phyloP scores from a whole-genome alignment of 2,113 vertebrate genomes.

The Pristiophorus japonicus region DNA sequence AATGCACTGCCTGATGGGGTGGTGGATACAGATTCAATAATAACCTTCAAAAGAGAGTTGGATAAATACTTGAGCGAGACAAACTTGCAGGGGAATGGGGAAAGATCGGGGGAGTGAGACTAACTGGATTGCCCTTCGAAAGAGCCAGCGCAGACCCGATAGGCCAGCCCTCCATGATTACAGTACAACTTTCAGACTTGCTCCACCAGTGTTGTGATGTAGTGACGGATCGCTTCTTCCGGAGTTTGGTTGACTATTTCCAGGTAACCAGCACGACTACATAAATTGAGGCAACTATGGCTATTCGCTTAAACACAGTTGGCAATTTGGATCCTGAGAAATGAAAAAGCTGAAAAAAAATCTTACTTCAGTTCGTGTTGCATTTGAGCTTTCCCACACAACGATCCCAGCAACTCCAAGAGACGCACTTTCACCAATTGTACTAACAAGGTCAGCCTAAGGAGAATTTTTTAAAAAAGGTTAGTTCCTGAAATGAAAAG shows the following conservation, averaged over 20 bases:
- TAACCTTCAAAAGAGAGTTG: no score
- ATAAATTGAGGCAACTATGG: no score
- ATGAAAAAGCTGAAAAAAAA: neutral
- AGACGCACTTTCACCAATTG: conserved; percentile 75
- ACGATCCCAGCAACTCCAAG: conserved; percentile 72
- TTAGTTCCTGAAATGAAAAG: neutral
- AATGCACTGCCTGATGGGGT: no score
- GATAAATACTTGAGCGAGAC: no score
- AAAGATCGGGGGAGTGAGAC: no score
- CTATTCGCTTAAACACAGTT: neutral
- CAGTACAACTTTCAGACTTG: neutral
- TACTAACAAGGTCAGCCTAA: conserved; percentile 76
- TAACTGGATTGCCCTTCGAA: neutral
- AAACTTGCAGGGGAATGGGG: no score
- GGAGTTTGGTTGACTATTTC: neutral
- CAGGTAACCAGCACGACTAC: neutral
- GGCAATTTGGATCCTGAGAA: neutral
- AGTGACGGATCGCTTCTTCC: no score
- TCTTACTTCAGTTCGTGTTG: neutral
- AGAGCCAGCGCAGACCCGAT: neutral
- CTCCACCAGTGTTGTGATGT: neutral
- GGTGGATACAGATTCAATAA: no score
- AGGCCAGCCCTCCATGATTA: neutral
- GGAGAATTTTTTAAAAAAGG: conserved; percentile 30
- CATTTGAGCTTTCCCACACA: conserved; percentile 67